Evolutionary conservation across 2,888 invertebrate species (phyloP).

Genomic region (Gasteruption jaculator): DNA sequence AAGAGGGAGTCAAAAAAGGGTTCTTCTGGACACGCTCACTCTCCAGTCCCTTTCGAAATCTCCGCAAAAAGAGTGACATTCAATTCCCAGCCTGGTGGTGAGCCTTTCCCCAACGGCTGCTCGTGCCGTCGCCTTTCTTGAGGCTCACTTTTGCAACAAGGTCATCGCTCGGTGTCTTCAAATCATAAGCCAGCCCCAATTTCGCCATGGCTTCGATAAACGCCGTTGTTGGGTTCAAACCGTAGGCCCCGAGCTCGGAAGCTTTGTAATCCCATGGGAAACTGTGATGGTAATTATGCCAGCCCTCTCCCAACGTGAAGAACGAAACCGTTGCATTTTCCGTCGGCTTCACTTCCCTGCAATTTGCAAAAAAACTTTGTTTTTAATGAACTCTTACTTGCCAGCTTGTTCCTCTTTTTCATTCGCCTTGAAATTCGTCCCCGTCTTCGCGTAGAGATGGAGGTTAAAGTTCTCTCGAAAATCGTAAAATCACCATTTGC

Average conservation of each 20-base stretch:
- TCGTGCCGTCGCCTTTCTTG: conserved; percentile 43
- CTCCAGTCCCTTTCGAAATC: no score
- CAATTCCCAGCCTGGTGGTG: conserved; percentile 19
- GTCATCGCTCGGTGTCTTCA: conserved; percentile 37
- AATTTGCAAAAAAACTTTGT: conserved; percentile 10
- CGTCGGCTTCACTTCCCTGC: conserved; percentile 44
- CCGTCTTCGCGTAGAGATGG: no score
- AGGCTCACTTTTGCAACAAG: conserved; percentile 30
- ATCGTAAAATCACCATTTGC: no score
- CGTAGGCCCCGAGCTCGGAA: conserved; percentile 38
- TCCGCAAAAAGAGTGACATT: not conserved
- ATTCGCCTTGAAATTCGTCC: no score
- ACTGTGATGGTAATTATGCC: conserved; percentile 64
- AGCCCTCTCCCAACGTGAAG: conserved; percentile 56
- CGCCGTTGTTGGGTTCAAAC: conserved; percentile 38
- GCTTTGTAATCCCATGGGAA: conserved; percentile 57
- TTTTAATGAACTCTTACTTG: no score
- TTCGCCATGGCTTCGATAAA: conserved; percentile 43
- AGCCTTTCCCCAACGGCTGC: conserved; percentile 34
- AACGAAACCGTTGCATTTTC: conserved; percentile 55
- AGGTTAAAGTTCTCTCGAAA: no score
- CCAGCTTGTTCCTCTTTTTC: no score
- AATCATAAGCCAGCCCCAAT: conserved; percentile 43
- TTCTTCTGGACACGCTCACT: no score
- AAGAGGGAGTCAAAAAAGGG: no score